phyloP scores from a whole-genome alignment of 2,888 invertebrate genomes.

The Tetragonula carbonaria region DNA sequence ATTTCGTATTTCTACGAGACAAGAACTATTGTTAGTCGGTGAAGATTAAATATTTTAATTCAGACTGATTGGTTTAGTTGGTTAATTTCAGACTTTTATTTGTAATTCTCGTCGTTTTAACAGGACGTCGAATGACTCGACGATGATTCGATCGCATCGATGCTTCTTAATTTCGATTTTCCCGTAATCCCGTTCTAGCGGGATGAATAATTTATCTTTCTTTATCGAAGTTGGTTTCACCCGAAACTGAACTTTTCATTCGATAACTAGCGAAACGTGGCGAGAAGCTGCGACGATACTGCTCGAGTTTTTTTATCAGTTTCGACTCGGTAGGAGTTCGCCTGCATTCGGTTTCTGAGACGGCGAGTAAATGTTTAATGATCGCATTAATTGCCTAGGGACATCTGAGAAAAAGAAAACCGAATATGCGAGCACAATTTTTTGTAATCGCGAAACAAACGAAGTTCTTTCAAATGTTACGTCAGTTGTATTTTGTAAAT shows the following conservation, averaged over 20 bases:
- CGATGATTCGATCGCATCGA: too few species aligned
- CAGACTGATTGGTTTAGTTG: too few species aligned
- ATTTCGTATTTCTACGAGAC: rapidly evolving
- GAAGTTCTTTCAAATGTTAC: too few species aligned
- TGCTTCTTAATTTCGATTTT: too few species aligned
- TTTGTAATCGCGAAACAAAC: not conserved
- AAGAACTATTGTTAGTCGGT: not conserved
- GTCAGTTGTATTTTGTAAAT: not conserved
- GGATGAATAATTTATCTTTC: too few species aligned
- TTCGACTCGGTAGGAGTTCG: not conserved
- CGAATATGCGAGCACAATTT: not conserved
- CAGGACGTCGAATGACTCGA: too few species aligned
- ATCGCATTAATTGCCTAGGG: not conserved
- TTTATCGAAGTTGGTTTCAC: too few species aligned
- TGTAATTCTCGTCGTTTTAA: too few species aligned
- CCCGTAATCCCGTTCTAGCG: too few species aligned
- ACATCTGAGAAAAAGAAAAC: not conserved
- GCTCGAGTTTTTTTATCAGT: conserved; percentile 5
- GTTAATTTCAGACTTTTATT: too few species aligned
- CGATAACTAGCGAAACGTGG: not conserved
- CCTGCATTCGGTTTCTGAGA: not conserved
- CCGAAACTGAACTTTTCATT: not conserved
- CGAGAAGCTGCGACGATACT: not conserved
- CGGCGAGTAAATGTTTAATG: not conserved
- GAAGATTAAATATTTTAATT: too few species aligned